Evolutionary conservation across 2,888 invertebrate genomes (phyloP), one percentile per base, ranked within the genome.

Genomic region (Lagria hirta): DNA sequence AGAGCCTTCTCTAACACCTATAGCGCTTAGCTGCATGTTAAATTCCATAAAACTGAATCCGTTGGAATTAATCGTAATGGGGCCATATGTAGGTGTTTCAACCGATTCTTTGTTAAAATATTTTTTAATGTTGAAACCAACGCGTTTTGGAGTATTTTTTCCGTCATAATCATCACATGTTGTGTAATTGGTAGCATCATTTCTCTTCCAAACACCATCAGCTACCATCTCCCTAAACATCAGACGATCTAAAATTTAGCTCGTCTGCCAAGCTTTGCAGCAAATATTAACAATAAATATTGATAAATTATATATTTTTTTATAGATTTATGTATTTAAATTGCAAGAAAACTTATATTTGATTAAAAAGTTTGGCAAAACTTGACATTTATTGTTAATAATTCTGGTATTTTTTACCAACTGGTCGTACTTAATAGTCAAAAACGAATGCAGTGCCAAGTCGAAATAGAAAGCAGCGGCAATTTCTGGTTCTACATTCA

Each of bases 391-490:
- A n/a, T n/a, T n/a, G n/a, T n/a, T n/a, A n/a, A n/a, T 13, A 10
- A 29, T 18, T 20, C n/a, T 37, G 12, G 10, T 4, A 4, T 17
- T 12, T 20, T 37, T 20, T 14, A 10, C 11, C 6, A 32, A 33
- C 10, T 11, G 16, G 17, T 13, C n/a, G 1, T 77, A 86, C 87
- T 83, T 86, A 51, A 88, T 74, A 4, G 87, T 79, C 55, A 86
- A 70, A 61, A 88, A 82, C 2, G 87, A 80, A 54, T 85, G 75
- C 43, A 88, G 69, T 13, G 86, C 81, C 49, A 94, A 71, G 71
- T 95, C 94, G 70, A 91, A 93, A 72, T 93, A 92, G 71, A 94
- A 93, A 3, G 88, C 86, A 1, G 87, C 82, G 23, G 84, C 81
- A 47, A 90, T 83, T 71, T 86, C 84, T 2, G 88, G 87, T 57